Percentiles rank a stretch among this genome's conserved stretches.
These are phyloP conservation scores for Ophion obscuratus DNA, from an alignment of 2,888 invertebrate species.

Conservation along the genomic window DNA sequence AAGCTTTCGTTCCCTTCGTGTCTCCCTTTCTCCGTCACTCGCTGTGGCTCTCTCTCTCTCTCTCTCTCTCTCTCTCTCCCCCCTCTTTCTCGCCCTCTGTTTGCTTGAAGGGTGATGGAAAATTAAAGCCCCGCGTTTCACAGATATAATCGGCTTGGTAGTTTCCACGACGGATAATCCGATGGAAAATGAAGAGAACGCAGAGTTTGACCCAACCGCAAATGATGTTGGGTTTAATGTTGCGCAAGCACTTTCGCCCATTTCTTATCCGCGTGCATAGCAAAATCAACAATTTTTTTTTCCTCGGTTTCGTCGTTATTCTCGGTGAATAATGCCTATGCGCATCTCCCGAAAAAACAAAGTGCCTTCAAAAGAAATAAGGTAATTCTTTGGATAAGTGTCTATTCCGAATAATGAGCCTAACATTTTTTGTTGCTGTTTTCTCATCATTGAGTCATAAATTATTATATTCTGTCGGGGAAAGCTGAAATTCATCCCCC, in stretches of 20 bases:
- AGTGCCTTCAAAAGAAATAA: too few relatives aligned
- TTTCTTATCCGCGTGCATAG: background rate
- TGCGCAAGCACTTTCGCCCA: background rate
- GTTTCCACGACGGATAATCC: slow-evolving; percentile 64
- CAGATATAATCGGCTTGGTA: slow-evolving; percentile 67
- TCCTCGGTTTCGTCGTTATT: background rate
- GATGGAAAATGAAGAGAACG: slow-evolving; percentile 40
- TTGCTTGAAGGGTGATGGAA: slow-evolving; percentile 32
- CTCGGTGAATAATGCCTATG: background rate
- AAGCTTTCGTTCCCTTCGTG: slow-evolving; percentile 21
- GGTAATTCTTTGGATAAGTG: too few relatives aligned
- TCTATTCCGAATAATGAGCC: too few relatives aligned
- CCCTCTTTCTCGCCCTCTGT: slow-evolving; percentile 2
- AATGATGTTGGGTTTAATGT: slow-evolving; percentile 36
- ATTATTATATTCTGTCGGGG: too few relatives aligned
- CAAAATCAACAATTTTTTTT: background rate
- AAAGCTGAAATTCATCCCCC: too few relatives aligned
- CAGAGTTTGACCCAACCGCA: slow-evolving; percentile 9
- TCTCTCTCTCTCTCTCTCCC: slow-evolving; percentile 19
- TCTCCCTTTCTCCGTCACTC: slow-evolving; percentile 13
- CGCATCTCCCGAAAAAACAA: background rate
- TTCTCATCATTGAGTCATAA: too few relatives aligned
- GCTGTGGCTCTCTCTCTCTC: slow-evolving; percentile 4
- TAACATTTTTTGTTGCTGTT: too few relatives aligned
- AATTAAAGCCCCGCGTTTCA: slow-evolving; percentile 58